Conservation (phyloP, 2,113 vertebrate genomes). For the Gopherus evgoodei region DNA sequence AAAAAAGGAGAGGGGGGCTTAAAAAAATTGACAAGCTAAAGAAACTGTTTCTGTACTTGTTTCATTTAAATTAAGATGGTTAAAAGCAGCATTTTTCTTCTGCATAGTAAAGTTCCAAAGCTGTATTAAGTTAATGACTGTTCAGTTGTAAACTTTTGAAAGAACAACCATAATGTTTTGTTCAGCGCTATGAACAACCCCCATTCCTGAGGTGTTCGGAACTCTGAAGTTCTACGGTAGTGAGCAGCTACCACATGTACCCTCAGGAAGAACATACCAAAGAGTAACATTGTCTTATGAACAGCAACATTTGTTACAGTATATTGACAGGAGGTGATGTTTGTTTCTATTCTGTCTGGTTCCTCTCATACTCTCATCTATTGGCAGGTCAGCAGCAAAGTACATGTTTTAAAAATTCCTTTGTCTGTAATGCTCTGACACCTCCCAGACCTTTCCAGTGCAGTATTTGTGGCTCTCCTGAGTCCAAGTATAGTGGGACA, state of each 20-base stretch:
- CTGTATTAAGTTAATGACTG: too few species aligned
- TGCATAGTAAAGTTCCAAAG: too few species aligned
- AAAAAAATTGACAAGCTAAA: too few species aligned
- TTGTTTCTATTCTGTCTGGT: background rate
- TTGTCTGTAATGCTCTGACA: background rate
- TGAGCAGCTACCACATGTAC: background rate
- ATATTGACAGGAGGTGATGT: background rate
- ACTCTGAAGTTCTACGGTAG: background rate
- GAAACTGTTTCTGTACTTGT: too few species aligned
- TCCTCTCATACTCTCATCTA: background rate
- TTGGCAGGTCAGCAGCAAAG: constrained; percentile 10
- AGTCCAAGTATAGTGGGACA: background rate
- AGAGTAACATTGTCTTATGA: background rate
- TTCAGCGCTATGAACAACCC: too few species aligned
- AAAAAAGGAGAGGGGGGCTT: too few species aligned
- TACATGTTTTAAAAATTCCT: constrained; percentile 10
- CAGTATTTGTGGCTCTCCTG: background rate
- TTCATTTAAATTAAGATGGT: too few species aligned
- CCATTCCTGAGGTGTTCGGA: too few species aligned
- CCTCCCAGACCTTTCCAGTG: background rate
- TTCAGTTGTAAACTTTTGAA: too few species aligned
- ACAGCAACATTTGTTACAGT: background rate
- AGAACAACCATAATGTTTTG: too few species aligned
- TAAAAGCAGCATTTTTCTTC: too few species aligned
- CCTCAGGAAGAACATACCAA: background rate